phyloP scores from a whole-genome alignment of 2,113 vertebrate species.

The Picathartes gymnocephalus region DNA sequence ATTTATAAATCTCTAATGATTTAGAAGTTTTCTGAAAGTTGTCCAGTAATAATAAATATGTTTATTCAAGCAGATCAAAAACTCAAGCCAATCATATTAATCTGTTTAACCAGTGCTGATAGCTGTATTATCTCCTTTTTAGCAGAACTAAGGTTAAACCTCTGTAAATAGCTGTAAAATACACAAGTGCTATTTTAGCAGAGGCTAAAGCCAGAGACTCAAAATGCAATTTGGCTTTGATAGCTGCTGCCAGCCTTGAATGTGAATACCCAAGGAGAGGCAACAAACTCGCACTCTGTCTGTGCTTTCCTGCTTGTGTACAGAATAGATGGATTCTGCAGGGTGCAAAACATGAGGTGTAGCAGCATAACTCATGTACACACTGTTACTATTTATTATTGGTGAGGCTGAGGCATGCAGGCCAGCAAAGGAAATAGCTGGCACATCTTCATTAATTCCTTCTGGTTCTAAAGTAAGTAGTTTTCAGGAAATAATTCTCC shows the following conservation, averaged over 20 bases:
- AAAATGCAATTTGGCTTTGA: not conserved
- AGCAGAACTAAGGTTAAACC: not conserved
- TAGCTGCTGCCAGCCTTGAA: not conserved
- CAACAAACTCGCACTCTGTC: not conserved
- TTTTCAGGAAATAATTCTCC: conserved; percentile 62
- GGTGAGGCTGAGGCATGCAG: conserved; percentile 11
- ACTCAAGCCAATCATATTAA: not conserved
- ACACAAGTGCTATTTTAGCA: not conserved
- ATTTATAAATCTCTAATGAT: not conserved
- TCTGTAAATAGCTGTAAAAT: not conserved
- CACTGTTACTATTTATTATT: conserved; percentile 49
- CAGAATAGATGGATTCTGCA: not conserved
- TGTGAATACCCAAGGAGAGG: not conserved
- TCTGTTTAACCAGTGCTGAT: not conserved
- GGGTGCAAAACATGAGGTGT: conserved; percentile 16
- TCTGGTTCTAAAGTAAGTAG: conserved; percentile 63
- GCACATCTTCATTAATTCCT: conserved; percentile 68
- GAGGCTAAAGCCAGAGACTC: not conserved
- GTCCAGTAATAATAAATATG: conserved; percentile 1
- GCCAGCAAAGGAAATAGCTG: conserved; percentile 52
- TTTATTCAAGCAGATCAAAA: conserved; percentile 31
- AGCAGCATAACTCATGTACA: conserved; percentile 32
- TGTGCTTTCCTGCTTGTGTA: not conserved
- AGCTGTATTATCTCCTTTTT: not conserved
- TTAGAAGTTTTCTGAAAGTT: not conserved